A percentile compares a stretch with the other conserved stretches of the same genome.
These are phyloP conservation scores for Oreochromis tanganicae DNA, from an alignment of 2,113 vertebrate genomes.

Conservation along the genomic window DNA sequence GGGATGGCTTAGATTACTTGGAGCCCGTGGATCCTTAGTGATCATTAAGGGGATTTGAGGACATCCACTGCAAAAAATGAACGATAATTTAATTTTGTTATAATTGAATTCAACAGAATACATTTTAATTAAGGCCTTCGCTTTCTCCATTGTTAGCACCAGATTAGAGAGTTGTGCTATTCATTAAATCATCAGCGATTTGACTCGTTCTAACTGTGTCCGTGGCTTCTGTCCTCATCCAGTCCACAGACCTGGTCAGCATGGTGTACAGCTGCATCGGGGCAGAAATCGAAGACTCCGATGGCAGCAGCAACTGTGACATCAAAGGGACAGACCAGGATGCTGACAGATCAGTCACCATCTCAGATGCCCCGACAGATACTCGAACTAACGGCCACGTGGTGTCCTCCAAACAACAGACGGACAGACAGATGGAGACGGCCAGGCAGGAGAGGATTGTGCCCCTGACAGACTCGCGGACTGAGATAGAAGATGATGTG, in stretches of 20 bases:
- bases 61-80: not conserved
- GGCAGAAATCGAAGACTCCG: constrained; percentile 66
- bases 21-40: not conserved
- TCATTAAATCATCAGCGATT: not conserved
- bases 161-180: not conserved
- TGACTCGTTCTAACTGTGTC: not conserved
- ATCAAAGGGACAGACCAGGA: constrained; percentile 28
- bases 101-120: not conserved
- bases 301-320: constrained; percentile 58
- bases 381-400: constrained; percentile 46
- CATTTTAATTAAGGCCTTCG: not conserved
- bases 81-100: not conserved
- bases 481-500: constrained; percentile 34
- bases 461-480: constrained; percentile 30
- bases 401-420: constrained; percentile 32
- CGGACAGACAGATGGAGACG: constrained; percentile 44
- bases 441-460: constrained; percentile 53
- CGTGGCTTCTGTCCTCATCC: not conserved
- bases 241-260: constrained; percentile 72
- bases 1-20: not conserved
- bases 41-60: not conserved
- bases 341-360: not conserved
- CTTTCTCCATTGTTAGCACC: not conserved
- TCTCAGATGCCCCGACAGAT: constrained; percentile 35
- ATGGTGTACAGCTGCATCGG: constrained; percentile 73